Base-by-base conservation (phyloP, 2,888 invertebrate genomes). In the Drosophila merina region DNA sequence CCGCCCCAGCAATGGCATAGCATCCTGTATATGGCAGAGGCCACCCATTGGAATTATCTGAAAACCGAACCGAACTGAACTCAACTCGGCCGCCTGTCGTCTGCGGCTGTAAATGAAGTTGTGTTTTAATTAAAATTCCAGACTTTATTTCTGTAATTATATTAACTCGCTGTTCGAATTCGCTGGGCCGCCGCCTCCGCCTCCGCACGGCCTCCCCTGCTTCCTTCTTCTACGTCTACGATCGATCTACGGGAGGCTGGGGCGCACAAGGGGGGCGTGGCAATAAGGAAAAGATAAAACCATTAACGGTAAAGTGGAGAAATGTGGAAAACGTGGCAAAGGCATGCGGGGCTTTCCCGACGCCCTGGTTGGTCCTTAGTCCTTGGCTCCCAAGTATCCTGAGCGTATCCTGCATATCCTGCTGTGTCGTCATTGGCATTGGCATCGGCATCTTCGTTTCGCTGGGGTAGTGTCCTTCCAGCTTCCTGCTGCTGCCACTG, bases 121-220 rank as follows among this genome's bases (percentile, higher is more conserved):
- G 80, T 88, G 83, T 87, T 89, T 88, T 89, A 88, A 88, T 88
- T 89, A 89, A 88, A 88, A 88, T 88, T 88, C 89, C 88, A 82
- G 89, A 88, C 83, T 88, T 88, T 87, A 88, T 88, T 85, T 85
- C 76, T 86, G 88, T 89, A 89, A 89, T 88, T 88, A 89, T 86
- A 88, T 88, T 87, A 89, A 88, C 83, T 87, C 88, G 75, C 77
- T 76, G 75, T 80, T 82, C 88, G 84, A 83, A 86, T 77, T 75
- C 74, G 74, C 58, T 69, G 62, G 51, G 68, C 48, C 70, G 51
- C 51, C 31, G 44, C 36, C 58, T 51, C 45, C 25, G 4, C 26
- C 30, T 31, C 25, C 12, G 5, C 14, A 14, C 14, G 14, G 14
- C 10, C 14, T 42, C 30, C 9, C 14, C 10, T 6, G 7, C 33